phyloP scores from a whole-genome alignment of 2,113 vertebrate species.

The Corapipo altera region DNA sequence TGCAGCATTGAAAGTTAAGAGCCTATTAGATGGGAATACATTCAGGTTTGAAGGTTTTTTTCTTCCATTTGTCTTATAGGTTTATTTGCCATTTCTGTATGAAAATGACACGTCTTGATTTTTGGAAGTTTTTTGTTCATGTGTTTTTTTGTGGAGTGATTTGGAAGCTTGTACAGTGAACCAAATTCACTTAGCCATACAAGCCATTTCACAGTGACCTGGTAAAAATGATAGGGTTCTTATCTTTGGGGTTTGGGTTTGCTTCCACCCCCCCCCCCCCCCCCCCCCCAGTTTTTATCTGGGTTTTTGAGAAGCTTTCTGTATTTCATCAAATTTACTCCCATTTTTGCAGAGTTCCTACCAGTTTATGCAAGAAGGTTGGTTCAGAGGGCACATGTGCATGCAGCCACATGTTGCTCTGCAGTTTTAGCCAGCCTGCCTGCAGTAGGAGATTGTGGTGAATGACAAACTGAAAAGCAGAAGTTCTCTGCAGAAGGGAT shows the following conservation, averaged over 20 bases:
- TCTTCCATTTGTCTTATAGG: neutral
- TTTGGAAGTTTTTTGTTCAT: neutral
- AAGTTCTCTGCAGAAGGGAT: neutral
- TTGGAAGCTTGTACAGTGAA: neutral
- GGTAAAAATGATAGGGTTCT: neutral
- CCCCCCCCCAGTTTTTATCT: neutral
- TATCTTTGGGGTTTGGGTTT: fast-evolving
- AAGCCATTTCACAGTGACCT: neutral
- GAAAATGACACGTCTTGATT: neutral
- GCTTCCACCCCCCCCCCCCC: too few relatives aligned
- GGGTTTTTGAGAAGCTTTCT: neutral
- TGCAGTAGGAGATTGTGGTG: neutral
- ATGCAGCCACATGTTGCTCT: neutral
- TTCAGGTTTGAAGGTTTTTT: neutral
- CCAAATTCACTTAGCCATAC: neutral
- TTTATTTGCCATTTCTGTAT: neutral
- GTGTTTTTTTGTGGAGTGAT: neutral
- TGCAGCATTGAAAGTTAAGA: neutral
- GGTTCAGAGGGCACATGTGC: neutral
- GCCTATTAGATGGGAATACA: neutral
- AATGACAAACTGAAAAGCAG: neutral
- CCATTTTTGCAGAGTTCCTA: neutral
- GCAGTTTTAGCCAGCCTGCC: neutral
- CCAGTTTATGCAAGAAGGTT: neutral
- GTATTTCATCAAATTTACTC: neutral